These are phyloP conservation scores for Microcaecilia unicolor DNA, from an alignment of 2,797 vertebrate genomes.

Conservation along the genomic window DNA sequence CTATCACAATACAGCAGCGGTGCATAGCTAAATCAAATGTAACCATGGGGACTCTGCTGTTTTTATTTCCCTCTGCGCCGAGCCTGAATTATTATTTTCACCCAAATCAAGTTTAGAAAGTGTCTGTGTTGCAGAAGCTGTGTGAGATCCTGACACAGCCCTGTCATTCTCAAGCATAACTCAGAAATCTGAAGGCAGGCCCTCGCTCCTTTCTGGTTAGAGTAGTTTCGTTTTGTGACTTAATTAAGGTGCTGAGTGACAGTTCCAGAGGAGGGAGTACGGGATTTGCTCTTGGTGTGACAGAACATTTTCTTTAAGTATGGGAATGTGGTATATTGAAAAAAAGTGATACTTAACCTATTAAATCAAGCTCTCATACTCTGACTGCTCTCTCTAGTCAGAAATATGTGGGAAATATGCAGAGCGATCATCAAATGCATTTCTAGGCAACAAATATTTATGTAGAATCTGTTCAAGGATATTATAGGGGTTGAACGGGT, in stretches of 20 bases:
- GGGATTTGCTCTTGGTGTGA: constrained; percentile 17
- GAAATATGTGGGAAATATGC: too few relatives aligned
- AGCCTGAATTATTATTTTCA: neutral
- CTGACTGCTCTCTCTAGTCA: constrained; percentile 2
- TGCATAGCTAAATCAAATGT: too few relatives aligned
- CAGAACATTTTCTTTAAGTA: constrained; percentile 7
- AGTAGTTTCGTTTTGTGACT: constrained; percentile 7
- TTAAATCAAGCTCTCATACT: neutral
- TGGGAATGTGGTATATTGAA: constrained; percentile 2
- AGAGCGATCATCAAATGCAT: too few relatives aligned
- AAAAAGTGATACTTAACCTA: constrained; percentile 6
- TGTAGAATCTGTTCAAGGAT: neutral
- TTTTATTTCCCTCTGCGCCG: neutral
- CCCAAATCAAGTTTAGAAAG: neutral
- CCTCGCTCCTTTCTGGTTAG: constrained; percentile 16
- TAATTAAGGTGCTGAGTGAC: constrained; percentile 35
- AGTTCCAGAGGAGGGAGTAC: constrained; percentile 15
- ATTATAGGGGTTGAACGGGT: too few relatives aligned
- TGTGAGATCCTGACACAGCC: constrained; percentile 18
- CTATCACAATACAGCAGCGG: too few relatives aligned
- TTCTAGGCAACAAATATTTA: neutral
- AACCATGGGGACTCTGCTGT: neutral
- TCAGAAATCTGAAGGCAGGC: constrained; percentile 18
- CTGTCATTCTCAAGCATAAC: constrained; percentile 21
- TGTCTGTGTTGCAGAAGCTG: constrained; percentile 18